Base-by-base conservation (phyloP, 2,888 invertebrate species). In the Thymelicus sylvestris region DNA sequence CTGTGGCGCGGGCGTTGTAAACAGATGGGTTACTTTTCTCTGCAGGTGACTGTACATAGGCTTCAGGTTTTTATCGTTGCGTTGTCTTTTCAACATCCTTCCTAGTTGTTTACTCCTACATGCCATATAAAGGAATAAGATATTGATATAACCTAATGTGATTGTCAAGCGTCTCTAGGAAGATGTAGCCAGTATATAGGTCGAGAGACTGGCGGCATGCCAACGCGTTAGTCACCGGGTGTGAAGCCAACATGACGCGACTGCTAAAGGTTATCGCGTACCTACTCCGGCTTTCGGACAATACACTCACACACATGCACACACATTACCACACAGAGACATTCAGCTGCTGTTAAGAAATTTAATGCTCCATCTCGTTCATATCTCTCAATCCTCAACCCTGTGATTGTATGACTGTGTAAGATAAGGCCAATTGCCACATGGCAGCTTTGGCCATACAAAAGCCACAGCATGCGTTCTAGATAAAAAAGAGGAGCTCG, bases 101-200 rank as follows among this genome's bases (percentile, higher is more conserved):
- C 13, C 31, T 31, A 57, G 6, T 13, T 31, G 57, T 57, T 57
- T 57, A 57, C 15, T 0, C 31, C 1, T 3, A 63, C 39, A 69
- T 73, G 65, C 83, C 84, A 76, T 83, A 82, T 81, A 83, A 76
- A 85, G 85, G 75, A 77, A 76, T 82, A 80, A 81, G 84, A 76
- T 73, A 73, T 65, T 70, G 67, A 72, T 66, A n/a, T 60, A 75
- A 89, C 86, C 87, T 84, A 87, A 89, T 89, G 89, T 84, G 85
- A 84, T 81, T 76, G 80, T 81, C 81, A 80, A 79, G 81, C 79
- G 77, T 74, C 76, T 78, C 74, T 88, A 90, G 90, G 91, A 91
- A 91, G 92, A 86, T 84, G 77, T 76, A 79, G 79, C 79, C 75
- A 80, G 89, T 89, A 92, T 89, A 87, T 93, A 91, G 93, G 93